A percentile compares a stretch with the other conserved stretches of the same genome.
phyloP scores from a whole-genome alignment of 2,797 vertebrate species.

The Cynodonichthys magdalenae region DNA sequence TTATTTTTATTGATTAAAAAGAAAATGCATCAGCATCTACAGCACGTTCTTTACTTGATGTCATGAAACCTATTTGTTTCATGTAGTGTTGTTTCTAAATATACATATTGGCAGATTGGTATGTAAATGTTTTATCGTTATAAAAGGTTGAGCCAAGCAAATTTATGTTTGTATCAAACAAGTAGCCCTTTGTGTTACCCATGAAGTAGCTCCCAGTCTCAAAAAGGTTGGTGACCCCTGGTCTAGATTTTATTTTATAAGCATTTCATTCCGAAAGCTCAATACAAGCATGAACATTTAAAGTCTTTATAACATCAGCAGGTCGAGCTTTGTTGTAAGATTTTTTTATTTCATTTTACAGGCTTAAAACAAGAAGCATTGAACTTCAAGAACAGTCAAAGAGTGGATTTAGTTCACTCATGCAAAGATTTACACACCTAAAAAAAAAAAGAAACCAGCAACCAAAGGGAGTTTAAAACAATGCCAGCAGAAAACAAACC shows the following conservation, averaged over 20 bases:
- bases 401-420: constrained; percentile 46
- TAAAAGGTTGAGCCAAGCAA: too few relatives aligned
- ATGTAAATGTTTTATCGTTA: too few relatives aligned
- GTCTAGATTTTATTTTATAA: neutral
- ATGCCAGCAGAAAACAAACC: constrained; percentile 9
- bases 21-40: neutral
- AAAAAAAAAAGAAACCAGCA: constrained; percentile 17
- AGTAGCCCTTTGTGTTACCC: too few relatives aligned
- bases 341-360: constrained; percentile 39
- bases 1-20: neutral
- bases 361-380: constrained; percentile 69
- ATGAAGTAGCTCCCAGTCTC: too few relatives aligned
- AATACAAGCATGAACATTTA: constrained; percentile 6
- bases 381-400: constrained; percentile 62
- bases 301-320: constrained; percentile 46
- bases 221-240: too few relatives aligned
- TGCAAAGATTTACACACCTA: constrained; percentile 26
- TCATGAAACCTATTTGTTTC: neutral
- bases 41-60: neutral
- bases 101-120: neutral
- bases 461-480: constrained; percentile 28
- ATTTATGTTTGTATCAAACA: too few relatives aligned
- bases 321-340: constrained; percentile 54
- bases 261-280: constrained; percentile 10
- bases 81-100: neutral